Percentiles rank a stretch among this genome's conserved stretches.
phyloP scores from a whole-genome alignment of 2,113 vertebrate genomes.

The Cyprinodon variegatus region DNA sequence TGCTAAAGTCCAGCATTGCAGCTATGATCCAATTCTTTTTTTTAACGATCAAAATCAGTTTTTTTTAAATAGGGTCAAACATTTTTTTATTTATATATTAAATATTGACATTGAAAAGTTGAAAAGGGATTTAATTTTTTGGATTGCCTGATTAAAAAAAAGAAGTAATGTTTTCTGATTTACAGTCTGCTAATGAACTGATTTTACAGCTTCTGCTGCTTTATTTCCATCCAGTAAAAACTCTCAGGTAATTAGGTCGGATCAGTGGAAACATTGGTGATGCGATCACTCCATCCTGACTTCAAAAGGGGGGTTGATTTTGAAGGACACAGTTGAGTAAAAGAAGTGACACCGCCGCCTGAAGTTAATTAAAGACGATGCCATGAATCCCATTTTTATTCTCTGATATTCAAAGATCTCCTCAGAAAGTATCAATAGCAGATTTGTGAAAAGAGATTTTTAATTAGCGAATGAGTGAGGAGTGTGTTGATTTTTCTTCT shows the following conservation, averaged over 20 bases:
- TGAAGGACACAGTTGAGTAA: slow-evolving; percentile 51
- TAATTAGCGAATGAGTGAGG: slow-evolving; percentile 68
- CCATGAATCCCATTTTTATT: slow-evolving; percentile 46
- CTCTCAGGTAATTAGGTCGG: slow-evolving; percentile 54
- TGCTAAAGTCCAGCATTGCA: slow-evolving; percentile 52
- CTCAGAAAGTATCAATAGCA: slow-evolving; percentile 61
- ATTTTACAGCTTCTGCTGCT: slow-evolving; percentile 9
- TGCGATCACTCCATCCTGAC: slow-evolving; percentile 20
- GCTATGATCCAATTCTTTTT: slow-evolving; percentile 33
- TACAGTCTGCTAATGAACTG: slow-evolving; percentile 18
- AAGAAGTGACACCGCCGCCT: slow-evolving; percentile 45
- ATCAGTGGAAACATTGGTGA: slow-evolving; percentile 29
- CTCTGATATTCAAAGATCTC: slow-evolving; percentile 56
- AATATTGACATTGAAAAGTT: neutral
- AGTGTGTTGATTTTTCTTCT: slow-evolving; percentile 46
- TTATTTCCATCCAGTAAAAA: slow-evolving; percentile 11
- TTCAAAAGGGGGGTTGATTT: slow-evolving; percentile 30
- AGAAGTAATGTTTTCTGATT: neutral
- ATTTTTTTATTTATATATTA: neutral
- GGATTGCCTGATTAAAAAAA: neutral
- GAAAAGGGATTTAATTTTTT: neutral
- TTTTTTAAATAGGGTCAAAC: neutral
- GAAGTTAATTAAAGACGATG: slow-evolving; percentile 62
- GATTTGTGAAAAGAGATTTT: slow-evolving; percentile 65
- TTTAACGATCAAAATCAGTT: neutral